Evolutionary conservation across 2,113 vertebrate species (phyloP), one percentile per base, ranked within the genome.

Genomic region (Ascaphus truei): DNA sequence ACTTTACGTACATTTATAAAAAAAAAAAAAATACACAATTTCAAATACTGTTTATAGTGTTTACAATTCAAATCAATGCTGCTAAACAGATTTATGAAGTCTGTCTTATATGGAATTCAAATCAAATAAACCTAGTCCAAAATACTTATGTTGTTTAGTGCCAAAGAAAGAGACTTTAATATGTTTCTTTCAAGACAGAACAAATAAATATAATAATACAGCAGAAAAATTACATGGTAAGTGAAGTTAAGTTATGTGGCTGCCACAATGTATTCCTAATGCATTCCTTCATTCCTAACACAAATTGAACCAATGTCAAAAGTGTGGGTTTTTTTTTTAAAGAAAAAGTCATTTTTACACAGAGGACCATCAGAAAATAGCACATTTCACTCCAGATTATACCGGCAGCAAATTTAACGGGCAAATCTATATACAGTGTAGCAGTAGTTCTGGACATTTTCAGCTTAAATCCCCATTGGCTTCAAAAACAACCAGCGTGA

Each of bases 201-300:
- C n/a, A 22, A 13, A 29, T 1, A 45, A 61, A 22, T 27, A n/a
- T 30, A 47, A 31, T 27, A 43, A 39, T 8, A 8, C 4, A 5
- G 20, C 11, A 39, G 20, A 26, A 52, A 22, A 52, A 52, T 29
- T 23, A 15, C 23, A 52, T 3, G 29, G 23, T 5, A 39, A 3
- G 18, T 45, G 26, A 43, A 20, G 25, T 29, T 4, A 52, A 45
- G 8, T n/a, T 13, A 45, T 45, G 41, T 23, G 50, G 11, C 9
- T 43, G 25, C 26, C 37, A 45, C 25, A 20, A 9, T 12, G 29
- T 37, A 43, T 52, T 45, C 7, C 23, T 18, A 15, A 84, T 73
- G 69, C 67, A 77, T 81, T 87, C 68, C 87, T 86, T 82, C 69
- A 53, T 39, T 73, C 77, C 61, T 23, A 26, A 33, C 12, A 22